These are phyloP conservation scores for Gavia stellata DNA, from an alignment of 2,113 vertebrate genomes.

Conservation along the genomic window DNA sequence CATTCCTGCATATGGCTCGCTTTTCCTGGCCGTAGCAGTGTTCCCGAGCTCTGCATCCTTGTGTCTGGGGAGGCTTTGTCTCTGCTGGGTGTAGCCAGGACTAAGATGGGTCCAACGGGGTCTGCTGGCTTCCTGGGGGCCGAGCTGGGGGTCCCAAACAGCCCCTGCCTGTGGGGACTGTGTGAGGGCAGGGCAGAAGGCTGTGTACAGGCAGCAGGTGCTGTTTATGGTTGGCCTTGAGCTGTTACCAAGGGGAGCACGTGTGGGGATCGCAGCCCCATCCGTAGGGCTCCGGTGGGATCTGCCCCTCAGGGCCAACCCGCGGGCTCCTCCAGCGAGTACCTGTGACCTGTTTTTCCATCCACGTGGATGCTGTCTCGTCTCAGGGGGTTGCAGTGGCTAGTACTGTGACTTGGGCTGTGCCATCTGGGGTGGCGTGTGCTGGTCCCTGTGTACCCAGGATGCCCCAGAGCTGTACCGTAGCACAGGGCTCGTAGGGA, in stretches of 20 bases:
- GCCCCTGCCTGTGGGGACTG: not conserved
- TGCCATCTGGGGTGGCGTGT: rapidly evolving
- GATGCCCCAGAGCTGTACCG: no score
- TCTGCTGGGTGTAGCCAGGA: not conserved
- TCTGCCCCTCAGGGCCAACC: rapidly evolving
- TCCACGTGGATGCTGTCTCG: rapidly evolving
- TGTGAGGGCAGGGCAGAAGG: not conserved
- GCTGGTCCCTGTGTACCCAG: not conserved
- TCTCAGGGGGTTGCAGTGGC: not conserved
- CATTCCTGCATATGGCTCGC: rapidly evolving
- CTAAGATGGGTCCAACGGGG: rapidly evolving
- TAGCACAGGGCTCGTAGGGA: rapidly evolving
- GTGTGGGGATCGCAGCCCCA: rapidly evolving
- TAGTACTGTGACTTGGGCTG: not conserved
- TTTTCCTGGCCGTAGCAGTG: rapidly evolving
- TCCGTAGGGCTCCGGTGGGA: rapidly evolving
- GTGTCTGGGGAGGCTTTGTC: not conserved
- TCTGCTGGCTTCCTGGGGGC: not conserved
- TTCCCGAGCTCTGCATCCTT: not conserved
- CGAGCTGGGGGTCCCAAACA: not conserved
- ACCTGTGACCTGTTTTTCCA: not conserved
- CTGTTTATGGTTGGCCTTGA: not conserved
- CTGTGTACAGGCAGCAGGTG: not conserved
- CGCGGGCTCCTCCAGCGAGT: not conserved
- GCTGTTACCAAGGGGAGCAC: not conserved